Percentiles rank a stretch among this genome's conserved stretches.
phyloP scores from a whole-genome alignment of 2,888 invertebrate genomes.

The Callimorpha dominula region DNA sequence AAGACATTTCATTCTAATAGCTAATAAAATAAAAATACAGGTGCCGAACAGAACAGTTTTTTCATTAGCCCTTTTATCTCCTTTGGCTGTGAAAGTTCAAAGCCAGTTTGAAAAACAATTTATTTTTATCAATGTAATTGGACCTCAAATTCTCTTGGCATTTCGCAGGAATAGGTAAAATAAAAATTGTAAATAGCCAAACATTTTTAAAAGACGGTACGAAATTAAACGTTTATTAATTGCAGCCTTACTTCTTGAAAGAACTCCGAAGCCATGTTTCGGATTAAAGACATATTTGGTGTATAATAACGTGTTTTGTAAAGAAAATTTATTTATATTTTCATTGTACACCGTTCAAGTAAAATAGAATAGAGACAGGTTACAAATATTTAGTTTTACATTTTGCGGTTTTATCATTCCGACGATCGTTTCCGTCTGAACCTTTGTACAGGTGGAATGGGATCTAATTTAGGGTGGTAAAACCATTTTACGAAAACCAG shows the following conservation, averaged over 20 bases:
- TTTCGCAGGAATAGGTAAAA: constrained; percentile 14
- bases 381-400: too few relatives aligned
- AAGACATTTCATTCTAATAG: neutral
- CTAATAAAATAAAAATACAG: constrained; percentile 21
- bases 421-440: too few relatives aligned
- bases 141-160: constrained; percentile 25
- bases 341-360: too few relatives aligned
- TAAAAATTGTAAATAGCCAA: constrained; percentile 28
- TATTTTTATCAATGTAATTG: constrained; percentile 36
- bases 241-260: constrained; percentile 17
- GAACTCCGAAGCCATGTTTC: neutral
- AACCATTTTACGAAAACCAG: too few relatives aligned
- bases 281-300: neutral
- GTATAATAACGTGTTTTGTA: too few relatives aligned
- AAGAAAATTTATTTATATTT: too few relatives aligned
- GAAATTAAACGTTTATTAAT: constrained; percentile 37
- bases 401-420: too few relatives aligned
- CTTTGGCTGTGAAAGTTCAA: constrained; percentile 22
- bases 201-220: constrained; percentile 31
- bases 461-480: too few relatives aligned
- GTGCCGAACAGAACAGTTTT: constrained; percentile 32
- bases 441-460: too few relatives aligned
- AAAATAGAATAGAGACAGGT: too few relatives aligned
- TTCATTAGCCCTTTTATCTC: constrained; percentile 20
- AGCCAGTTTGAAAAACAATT: constrained; percentile 23